Percentiles rank a stretch among this genome's conserved stretches.
These are phyloP conservation scores for Lagopus muta DNA, from an alignment of 2,113 vertebrate species.

Conservation along the genomic window DNA sequence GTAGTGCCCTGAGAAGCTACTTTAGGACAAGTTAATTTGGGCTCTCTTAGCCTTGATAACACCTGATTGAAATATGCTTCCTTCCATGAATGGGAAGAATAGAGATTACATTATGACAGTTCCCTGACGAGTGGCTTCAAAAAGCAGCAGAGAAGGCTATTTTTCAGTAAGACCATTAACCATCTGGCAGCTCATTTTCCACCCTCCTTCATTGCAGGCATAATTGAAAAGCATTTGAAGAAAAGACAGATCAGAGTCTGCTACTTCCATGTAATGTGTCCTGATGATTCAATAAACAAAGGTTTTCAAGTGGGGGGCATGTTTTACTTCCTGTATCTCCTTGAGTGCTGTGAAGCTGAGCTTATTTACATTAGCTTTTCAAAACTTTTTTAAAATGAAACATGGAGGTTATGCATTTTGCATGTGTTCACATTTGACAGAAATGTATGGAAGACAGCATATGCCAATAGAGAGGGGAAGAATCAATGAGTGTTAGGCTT, in stretches of 20 bases:
- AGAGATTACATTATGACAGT: background rate
- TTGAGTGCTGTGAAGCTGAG: background rate
- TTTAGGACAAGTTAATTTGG: conserved; percentile 13
- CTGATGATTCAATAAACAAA: background rate
- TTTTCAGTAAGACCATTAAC: conserved; percentile 52
- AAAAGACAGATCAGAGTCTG: background rate
- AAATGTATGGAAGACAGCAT: background rate
- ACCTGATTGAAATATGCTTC: conserved; percentile 12
- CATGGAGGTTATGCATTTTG: background rate
- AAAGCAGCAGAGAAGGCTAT: background rate
- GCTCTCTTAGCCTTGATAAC: background rate
- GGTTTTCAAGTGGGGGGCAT: conserved; percentile 3
- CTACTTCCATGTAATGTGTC: background rate
- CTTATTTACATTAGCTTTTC: background rate
- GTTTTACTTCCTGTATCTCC: background rate
- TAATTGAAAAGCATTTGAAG: background rate
- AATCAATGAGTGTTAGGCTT: background rate
- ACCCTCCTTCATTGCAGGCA: background rate
- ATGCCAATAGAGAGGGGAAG: background rate
- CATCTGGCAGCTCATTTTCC: conserved; percentile 35
- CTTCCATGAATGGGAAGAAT: background rate
- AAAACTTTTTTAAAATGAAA: background rate
- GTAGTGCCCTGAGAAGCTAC: background rate
- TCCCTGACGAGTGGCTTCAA: conserved; percentile 16
- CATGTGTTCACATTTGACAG: background rate